Evolutionary conservation across 1,140 invertebrate genomes (phyloP), one percentile per base, ranked within the genome.

Genomic region (Pogonomyrmex barbatus): DNA sequence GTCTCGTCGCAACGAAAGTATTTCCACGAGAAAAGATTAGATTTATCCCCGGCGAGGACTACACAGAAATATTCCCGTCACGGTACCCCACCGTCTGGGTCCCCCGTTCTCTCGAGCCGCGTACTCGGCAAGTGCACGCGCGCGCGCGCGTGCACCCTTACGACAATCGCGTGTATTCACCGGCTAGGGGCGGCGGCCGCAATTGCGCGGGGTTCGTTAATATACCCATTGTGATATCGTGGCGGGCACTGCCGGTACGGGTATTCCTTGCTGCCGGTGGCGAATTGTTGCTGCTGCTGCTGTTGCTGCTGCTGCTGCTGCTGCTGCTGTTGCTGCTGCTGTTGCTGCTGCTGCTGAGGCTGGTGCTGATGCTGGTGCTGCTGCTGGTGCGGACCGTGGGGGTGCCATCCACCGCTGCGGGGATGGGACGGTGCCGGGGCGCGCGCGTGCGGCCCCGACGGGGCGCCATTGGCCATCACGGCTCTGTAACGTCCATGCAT

Each of bases 221-320:
- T 91, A 86, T 91, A 94, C 93, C 93, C 93, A 90, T 94, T 94
- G 90, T 94, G 94, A 91, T 91, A 94, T 90, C 94, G 93, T 87
- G 92, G 91, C 75, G 93, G 89, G 89, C 93, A 93, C 90, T 94
- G 94, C 87, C 93, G 93, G 92, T 94, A 94, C 85, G 94, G 94
- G 87, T 94, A 93, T 89, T 94, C 93, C 94, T 94, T 94, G 93
- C 82, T 90, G 84, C 47, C 33, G 36, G 67, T 76, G 77, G 75
- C 65, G 85, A 93, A 94, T 90, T 94, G 93, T 33, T 79, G 77
- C 45, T 36, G 76, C 24, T 83, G 93, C 67, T 87, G 87, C 70
- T 93, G 92, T 45, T 92, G 90, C 85, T 93, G 91, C 63, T 91
- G 89, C 17, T 73, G 73, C 65, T 92, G 92, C 75, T 91, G 93